Evolutionary conservation across 2,113 vertebrate species (phyloP), one percentile per base, ranked within the genome.

Genomic region (Anser brachyrhynchus): DNA sequence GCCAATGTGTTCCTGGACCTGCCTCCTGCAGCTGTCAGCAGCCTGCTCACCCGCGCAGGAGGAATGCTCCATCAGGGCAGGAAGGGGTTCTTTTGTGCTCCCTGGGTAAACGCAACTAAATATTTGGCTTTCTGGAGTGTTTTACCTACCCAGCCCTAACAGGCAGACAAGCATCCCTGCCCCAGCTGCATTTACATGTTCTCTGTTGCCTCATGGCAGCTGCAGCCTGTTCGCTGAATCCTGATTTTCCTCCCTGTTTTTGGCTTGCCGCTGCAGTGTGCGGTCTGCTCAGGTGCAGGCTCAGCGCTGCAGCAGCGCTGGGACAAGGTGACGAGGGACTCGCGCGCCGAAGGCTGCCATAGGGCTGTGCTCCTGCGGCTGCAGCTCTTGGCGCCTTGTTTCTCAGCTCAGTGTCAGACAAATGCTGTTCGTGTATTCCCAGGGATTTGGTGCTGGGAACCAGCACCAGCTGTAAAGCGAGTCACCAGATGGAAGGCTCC

Each of bases 281-380:
- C 4, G 29, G 6, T 4, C 37, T 9, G 26, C 10, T 5, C 29
- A 7, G 79, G 37, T 1, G 39, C 71, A 2, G 39, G 13, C 49
- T 5, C 28, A 46, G 72, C 3, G 5, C 75, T 8, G 89, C 75
- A 10, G 73, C 3, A 18, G 33, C 2, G 6, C 19, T 10, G 22
- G 59, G 43, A 10, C 4, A 4, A 21, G 21, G 77, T 0, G 35
- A 70, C 26, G 3, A 19, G 76, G 51, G 51, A 33, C 1, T 2
- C 0, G 5, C 13, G 3, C 13, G 9, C 37, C 11, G 0, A 20
- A 39, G 59, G 28, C 54, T 61, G 69, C 1, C 10, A 5, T 49
- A 49, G 46, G 46, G 46, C 20, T 49, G 46, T 49, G 7, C 39
- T 70, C 6, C 1, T n/a, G 11, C 2, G 23, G 33, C 43, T 2